These are phyloP conservation scores for Triops cancriformis DNA, from an alignment of 1,140 invertebrate genomes.

Conservation along the genomic window DNA sequence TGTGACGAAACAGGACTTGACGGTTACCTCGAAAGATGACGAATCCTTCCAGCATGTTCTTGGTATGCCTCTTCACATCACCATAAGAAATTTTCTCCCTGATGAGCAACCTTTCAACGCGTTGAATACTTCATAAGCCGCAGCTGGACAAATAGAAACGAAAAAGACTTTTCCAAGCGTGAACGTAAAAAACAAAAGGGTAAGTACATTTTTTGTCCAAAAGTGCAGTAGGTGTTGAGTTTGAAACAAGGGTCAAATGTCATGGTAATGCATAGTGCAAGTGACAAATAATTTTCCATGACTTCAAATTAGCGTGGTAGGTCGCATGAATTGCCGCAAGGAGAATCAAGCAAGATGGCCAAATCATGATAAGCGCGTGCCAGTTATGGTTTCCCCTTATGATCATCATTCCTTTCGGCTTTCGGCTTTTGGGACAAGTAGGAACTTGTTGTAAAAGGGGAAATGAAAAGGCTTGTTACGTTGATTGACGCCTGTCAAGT, in stretches of 20 bases:
- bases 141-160: neutral
- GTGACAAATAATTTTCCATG: neutral
- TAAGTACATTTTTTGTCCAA: no score
- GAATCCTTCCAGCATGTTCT: neutral
- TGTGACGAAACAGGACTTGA: neutral
- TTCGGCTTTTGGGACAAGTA: neutral
- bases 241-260: no score
- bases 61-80: neutral
- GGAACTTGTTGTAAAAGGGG: neutral
- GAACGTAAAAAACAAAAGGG: no score
- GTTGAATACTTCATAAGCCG: neutral
- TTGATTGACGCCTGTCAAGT: constrained; percentile 1
- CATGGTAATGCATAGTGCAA: neutral
- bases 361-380: neutral
- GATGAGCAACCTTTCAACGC: neutral
- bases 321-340: neutral
- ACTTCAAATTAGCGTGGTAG: neutral
- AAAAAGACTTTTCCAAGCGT: neutral
- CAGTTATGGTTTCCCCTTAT: neutral
- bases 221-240: no score
- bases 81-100: neutral
- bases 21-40: neutral
- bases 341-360: neutral
- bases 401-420: neutral
- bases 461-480: neutral